phyloP scores from a whole-genome alignment of 92 coral and sea anemone genomes.

The Montipora capitata region DNA sequence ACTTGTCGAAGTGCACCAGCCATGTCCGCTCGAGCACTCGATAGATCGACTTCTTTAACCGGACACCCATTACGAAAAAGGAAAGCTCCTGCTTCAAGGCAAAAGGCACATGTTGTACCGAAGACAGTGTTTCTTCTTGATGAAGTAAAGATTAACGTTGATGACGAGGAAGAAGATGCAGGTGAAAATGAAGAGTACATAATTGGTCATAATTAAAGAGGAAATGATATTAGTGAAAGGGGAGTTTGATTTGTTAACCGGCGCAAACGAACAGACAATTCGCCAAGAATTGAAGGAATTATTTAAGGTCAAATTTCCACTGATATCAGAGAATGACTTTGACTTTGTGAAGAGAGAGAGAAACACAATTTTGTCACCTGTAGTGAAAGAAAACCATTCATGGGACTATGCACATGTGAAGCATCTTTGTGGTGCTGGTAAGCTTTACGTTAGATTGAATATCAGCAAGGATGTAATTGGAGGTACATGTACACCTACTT shows the following conservation, averaged over 20 bases:
- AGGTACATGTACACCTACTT: too few relatives aligned
- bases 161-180: not conserved
- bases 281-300: too few relatives aligned
- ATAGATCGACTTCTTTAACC: not conserved
- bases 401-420: too few relatives aligned
- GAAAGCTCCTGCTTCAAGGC: not conserved
- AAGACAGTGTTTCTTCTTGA: constrained; percentile 32
- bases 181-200: not conserved
- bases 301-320: not conserved
- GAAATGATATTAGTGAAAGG: too few relatives aligned
- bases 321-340: too few relatives aligned
- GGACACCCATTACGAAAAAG: not conserved
- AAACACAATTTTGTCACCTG: not conserved
- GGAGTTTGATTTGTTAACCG: too few relatives aligned
- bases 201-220: not conserved
- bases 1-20: not conserved
- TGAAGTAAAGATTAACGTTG: constrained; percentile 17
- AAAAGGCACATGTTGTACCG: constrained; percentile 14
- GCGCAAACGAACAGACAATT: too few relatives aligned
- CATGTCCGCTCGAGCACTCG: not conserved
- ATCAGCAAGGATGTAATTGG: too few relatives aligned
- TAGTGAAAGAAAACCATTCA: too few relatives aligned
- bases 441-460: too few relatives aligned
- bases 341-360: not conserved
- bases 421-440: too few relatives aligned